A percentile compares a stretch with the other conserved stretches of the same genome.
These are phyloP conservation scores for Malurus melanocephalus DNA, from an alignment of 2,113 vertebrate genomes.

Conservation along the genomic window DNA sequence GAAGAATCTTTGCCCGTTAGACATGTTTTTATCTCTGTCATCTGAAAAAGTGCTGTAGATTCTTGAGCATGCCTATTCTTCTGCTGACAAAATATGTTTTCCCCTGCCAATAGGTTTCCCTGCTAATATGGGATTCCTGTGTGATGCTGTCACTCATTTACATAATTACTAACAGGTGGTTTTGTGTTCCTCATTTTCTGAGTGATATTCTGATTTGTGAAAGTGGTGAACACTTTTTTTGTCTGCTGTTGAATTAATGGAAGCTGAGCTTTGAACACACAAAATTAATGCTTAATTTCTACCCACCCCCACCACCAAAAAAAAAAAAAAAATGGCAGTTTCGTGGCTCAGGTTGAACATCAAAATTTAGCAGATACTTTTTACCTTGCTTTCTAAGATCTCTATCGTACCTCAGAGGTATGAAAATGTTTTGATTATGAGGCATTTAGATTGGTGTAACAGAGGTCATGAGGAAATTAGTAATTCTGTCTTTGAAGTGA, in stretches of 20 bases:
- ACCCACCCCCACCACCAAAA: background rate
- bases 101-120: background rate
- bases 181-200: constrained; percentile 17
- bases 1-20: background rate
- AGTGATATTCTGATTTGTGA: background rate
- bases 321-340: background rate
- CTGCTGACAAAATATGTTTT: constrained; percentile 26
- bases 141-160: constrained; percentile 22
- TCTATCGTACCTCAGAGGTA: background rate
- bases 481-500: constrained; percentile 18
- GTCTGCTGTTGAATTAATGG: background rate
- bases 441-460: background rate
- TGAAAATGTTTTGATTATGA: background rate
- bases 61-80: background rate
- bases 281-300: background rate
- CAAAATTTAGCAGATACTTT: background rate
- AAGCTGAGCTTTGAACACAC: background rate
- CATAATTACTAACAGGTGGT: constrained; percentile 34
- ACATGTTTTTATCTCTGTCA: background rate
- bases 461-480: constrained; percentile 16
- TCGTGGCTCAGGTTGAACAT: background rate
- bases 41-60: background rate
- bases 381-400: background rate
- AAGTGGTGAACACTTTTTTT: background rate
- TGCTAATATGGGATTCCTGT: constrained; percentile 3